Conservation (phyloP, 2,113 vertebrate species). For the Calyptommatus sinebrachiatus region DNA sequence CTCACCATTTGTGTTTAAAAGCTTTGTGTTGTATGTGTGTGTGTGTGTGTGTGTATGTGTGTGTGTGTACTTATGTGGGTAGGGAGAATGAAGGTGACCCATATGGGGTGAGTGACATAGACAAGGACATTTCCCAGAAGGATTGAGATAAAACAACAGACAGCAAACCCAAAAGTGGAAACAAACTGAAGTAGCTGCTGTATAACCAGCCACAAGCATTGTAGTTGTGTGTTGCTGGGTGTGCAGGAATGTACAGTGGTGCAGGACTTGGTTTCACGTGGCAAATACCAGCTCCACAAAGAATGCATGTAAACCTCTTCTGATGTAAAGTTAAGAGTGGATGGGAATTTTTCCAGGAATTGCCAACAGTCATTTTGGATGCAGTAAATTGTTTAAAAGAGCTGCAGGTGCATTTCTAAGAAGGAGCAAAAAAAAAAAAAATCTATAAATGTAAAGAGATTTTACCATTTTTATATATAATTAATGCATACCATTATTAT, state of each 20-base stretch:
- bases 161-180: constrained; percentile 25
- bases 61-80: background rate
- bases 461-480: background rate
- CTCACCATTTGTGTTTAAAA: constrained; percentile 10
- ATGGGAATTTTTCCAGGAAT: constrained; percentile 3
- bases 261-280: constrained; percentile 18
- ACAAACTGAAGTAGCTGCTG: background rate
- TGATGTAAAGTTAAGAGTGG: background rate
- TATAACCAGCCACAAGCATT: constrained; percentile 16
- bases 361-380: background rate
- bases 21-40: background rate
- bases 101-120: background rate
- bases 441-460: background rate
- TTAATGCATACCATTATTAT: background rate
- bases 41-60: background rate
- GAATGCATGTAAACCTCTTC: constrained; percentile 12
- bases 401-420: background rate
- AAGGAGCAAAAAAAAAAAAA: background rate
- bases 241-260: constrained; percentile 31
- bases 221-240: constrained; percentile 28
- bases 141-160: constrained; percentile 14
- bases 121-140: constrained; percentile 18
- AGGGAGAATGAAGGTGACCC: background rate
- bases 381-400: background rate
- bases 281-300: constrained; percentile 23